Base-by-base conservation (phyloP, 2,888 invertebrate species). In the Leucoptera coffeella region DNA sequence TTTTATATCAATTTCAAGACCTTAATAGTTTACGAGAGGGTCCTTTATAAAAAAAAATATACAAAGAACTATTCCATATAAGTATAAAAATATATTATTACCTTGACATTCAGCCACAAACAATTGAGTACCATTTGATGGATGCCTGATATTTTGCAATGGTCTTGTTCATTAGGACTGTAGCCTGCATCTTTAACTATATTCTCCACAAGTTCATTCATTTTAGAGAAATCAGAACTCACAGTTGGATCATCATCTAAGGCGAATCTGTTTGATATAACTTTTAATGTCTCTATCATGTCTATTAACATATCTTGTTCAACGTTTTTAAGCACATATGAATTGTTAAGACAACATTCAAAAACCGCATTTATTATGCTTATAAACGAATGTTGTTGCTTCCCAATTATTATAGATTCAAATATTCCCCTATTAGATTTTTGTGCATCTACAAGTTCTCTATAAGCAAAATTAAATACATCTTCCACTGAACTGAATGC, bases 61-160 rank as follows among this genome's bases (percentile, higher is more conserved):
- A n/a, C n/a, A n/a, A n/a, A n/a, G n/a, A n/a, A n/a, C n/a, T n/a
- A n/a, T n/a, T n/a, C n/a, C n/a, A 17, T 9, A 17, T 7, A 17
- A 17, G 6, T 17, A 6, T 17, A 6, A 7, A 17, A 7, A 31
- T 32, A 34, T 59, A n/a, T n/a, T n/a, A n/a, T n/a, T n/a, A 82
- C 85, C 75, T 85, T 86, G 9, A 87, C 67, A 38, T 82, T 85
- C 36, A 84, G 69, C 87, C 87, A 88, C 41, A 86, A 77, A 41
- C 82, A 82, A 39, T 83, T 79, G 8, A 85, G 56, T 29, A 87
- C 64, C 35, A 80, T 73, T 56, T 85, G 82, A 40, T 83, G 75
- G 22, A 78, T 65, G 8, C 74, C 73, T 11, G 77, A 74, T 38
- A 78, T 59, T 45, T 52, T 59, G 11, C 56, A 56, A 17, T 56